phyloP scores from a whole-genome alignment of 2,797 vertebrate genomes.

The Anableps anableps region DNA sequence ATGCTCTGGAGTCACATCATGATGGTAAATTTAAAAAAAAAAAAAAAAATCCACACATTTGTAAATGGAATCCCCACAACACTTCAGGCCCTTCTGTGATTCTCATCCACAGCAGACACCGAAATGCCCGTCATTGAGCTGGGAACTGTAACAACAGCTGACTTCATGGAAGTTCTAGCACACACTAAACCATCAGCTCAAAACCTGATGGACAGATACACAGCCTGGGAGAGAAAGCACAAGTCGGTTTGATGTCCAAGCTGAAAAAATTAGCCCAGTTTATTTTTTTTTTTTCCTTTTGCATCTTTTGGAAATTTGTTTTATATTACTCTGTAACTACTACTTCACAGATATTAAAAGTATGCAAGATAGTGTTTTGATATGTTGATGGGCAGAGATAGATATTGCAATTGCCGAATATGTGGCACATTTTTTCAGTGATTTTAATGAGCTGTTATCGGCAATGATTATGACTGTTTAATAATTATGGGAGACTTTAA shows the following conservation, averaged over 20 bases:
- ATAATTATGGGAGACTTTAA: too few relatives aligned
- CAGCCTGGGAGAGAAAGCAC: slow-evolving; percentile 87
- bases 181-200: slow-evolving; percentile 92
- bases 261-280: not conserved
- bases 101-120: slow-evolving; percentile 70
- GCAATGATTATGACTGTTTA: too few relatives aligned
- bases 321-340: not conserved
- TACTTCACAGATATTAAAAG: not conserved
- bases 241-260: slow-evolving; percentile 61
- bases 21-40: slow-evolving; percentile 76
- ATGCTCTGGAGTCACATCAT: slow-evolving; percentile 87
- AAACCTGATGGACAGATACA: slow-evolving; percentile 86
- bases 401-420: too few relatives aligned
- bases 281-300: not conserved
- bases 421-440: too few relatives aligned
- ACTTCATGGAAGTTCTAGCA: slow-evolving; percentile 89
- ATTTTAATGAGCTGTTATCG: too few relatives aligned
- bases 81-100: not conserved
- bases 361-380: not conserved
- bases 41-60: not conserved
- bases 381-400: not conserved
- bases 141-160: slow-evolving; percentile 88
- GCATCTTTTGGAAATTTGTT: not conserved
- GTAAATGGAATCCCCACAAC: not conserved
- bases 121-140: slow-evolving; percentile 78